These are phyloP conservation scores for Drosophila sturtevanti DNA, from an alignment of 1,140 invertebrate genomes.

Conservation along the genomic window DNA sequence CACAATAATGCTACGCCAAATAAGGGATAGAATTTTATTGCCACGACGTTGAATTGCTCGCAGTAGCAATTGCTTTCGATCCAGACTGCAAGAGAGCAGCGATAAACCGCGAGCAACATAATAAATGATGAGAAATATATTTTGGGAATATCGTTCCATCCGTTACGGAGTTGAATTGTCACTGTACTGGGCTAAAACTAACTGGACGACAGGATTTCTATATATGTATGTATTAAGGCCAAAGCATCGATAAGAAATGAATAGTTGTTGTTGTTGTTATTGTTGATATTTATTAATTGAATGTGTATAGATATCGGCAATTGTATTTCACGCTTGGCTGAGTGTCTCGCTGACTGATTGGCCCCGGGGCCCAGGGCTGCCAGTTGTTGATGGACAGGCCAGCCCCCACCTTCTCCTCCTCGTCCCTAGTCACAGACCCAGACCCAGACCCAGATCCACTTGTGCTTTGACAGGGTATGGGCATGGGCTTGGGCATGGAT, in stretches of 20 bases:
- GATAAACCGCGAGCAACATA: conserved; percentile 42
- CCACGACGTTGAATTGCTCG: conserved; percentile 23
- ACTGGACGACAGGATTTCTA: not conserved
- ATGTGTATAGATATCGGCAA: conserved; percentile 74
- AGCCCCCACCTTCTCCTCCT: conserved; percentile 38
- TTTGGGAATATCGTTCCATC: conserved; percentile 44
- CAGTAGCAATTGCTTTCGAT: conserved; percentile 35
- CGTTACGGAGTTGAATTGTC: not conserved
- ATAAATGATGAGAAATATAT: conserved; percentile 46
- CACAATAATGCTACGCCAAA: conserved; percentile 59
- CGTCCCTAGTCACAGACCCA: no score
- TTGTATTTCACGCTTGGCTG: conserved; percentile 76
- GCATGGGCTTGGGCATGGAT: not conserved
- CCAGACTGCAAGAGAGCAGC: conserved; percentile 42
- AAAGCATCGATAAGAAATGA: conserved; percentile 40
- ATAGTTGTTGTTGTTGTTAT: conserved; percentile 1
- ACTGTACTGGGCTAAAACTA: conserved; percentile 45
- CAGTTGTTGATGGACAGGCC: conserved; percentile 52
- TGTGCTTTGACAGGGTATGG: conserved; percentile 25
- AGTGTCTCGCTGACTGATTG: conserved; percentile 76
- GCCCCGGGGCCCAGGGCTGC: conserved; percentile 21
- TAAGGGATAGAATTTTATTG: conserved; percentile 33
- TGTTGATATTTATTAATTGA: conserved; percentile 80
- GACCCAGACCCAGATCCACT: conserved; percentile 9
- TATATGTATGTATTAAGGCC: no score